A percentile compares a stretch with the other conserved stretches of the same genome.
These are phyloP conservation scores for Oryzias woworae DNA, from an alignment of 2,113 vertebrate species.

Conservation along the genomic window DNA sequence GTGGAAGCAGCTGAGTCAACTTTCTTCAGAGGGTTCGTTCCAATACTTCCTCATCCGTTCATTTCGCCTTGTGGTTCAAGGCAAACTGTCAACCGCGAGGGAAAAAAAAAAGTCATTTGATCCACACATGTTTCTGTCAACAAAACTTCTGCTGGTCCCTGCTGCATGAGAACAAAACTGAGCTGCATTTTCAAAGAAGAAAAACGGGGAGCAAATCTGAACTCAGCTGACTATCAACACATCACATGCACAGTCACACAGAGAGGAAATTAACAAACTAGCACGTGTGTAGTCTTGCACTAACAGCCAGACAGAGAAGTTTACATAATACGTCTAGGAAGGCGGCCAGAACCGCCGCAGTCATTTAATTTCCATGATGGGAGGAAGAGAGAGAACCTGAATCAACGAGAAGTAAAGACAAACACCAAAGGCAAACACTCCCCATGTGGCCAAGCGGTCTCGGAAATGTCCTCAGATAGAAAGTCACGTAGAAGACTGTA, in stretches of 20 bases:
- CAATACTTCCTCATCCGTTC: conserved; percentile 14
- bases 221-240: conserved; percentile 7
- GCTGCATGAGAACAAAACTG: neutral
- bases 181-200: neutral
- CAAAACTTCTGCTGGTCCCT: neutral
- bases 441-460: neutral
- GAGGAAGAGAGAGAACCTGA: neutral
- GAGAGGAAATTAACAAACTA: conserved; percentile 29
- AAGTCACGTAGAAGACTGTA: too few species aligned
- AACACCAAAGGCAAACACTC: neutral
- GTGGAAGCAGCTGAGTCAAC: conserved; percentile 14
- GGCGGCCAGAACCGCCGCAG: conserved; percentile 49
- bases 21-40: conserved; percentile 1
- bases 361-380: conserved; percentile 65
- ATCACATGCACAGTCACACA: neutral
- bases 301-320: conserved; percentile 54
- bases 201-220: neutral
- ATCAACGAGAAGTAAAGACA: neutral
- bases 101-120: conserved; percentile 26
- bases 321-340: conserved; percentile 69
- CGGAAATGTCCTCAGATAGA: too few species aligned
- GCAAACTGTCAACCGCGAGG: conserved; percentile 36
- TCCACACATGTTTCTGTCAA: conserved; percentile 6
- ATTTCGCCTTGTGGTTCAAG: neutral
- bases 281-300: conserved; percentile 4